Evolutionary conservation across 2,797 vertebrate genomes (phyloP).

Genomic region (Microchirus variegatus): DNA sequence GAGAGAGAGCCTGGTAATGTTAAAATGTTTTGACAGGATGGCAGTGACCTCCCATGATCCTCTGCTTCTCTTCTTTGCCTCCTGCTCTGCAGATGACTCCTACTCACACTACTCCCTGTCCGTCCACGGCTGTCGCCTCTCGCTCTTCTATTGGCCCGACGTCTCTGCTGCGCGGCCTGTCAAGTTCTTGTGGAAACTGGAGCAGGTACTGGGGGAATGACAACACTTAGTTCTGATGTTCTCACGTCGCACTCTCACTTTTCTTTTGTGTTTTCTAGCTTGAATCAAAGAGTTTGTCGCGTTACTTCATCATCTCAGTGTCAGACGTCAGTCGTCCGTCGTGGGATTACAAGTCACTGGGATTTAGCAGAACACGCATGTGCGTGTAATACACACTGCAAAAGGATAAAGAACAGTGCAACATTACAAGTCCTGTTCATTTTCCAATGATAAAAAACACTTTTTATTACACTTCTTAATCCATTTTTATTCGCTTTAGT

Average conservation of each 20-base stretch:
- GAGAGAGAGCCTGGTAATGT: slow-evolving; percentile 1
- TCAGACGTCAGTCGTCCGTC: too few relatives aligned
- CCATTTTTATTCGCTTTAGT: too few relatives aligned
- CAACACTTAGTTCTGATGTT: slow-evolving; percentile 34
- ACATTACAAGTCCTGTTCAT: too few relatives aligned
- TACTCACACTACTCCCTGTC: slow-evolving; percentile 95
- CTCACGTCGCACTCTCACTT: neutral
- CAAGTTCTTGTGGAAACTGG: slow-evolving; percentile 98
- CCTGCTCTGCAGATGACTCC: slow-evolving; percentile 86
- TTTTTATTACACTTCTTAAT: too few relatives aligned
- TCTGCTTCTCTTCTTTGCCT: slow-evolving; percentile 9
- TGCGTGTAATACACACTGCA: too few relatives aligned
- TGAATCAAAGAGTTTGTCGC: neutral
- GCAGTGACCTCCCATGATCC: slow-evolving; percentile 24
- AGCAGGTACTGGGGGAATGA: slow-evolving; percentile 86
- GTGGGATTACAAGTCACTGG: too few relatives aligned
- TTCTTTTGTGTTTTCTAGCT: neutral
- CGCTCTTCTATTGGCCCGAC: slow-evolving; percentile 96
- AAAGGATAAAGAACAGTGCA: too few relatives aligned
- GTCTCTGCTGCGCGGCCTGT: slow-evolving; percentile 92
- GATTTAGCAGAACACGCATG: too few relatives aligned
- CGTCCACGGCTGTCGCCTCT: slow-evolving; percentile 94
- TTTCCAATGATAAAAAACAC: too few relatives aligned
- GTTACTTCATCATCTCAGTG: too few relatives aligned
- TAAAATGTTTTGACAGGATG: slow-evolving; percentile 14